phyloP scores from a whole-genome alignment of 92 coral and sea anemone species.

The Phymanthus crucifer region DNA sequence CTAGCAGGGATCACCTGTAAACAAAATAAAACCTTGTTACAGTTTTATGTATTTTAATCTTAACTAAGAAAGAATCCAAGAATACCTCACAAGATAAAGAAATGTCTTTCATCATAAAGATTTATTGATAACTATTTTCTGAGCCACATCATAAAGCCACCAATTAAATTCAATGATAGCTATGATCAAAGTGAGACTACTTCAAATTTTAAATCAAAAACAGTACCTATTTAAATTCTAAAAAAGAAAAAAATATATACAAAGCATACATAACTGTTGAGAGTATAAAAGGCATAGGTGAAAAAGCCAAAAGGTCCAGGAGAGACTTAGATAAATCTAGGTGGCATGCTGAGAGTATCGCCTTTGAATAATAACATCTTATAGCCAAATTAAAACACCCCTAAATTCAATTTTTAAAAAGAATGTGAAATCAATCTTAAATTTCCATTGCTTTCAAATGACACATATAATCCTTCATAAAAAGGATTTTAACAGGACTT shows the following conservation, averaged over 20 bases:
- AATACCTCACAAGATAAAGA: conserved; percentile 15
- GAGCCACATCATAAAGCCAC: conserved; percentile 34
- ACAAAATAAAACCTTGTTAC: conserved; percentile 9
- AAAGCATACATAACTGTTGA: neutral
- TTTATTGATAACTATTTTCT: conserved; percentile 26
- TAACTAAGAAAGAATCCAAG: conserved; percentile 15
- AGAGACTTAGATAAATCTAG: conserved; percentile 17
- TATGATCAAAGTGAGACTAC: conserved; percentile 8
- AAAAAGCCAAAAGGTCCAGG: conserved; percentile 22
- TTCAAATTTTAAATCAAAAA: neutral
- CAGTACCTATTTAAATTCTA: neutral
- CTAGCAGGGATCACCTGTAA: neutral
- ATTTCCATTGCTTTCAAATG: neutral
- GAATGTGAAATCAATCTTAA: neutral
- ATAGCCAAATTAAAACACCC: conserved; percentile 12
- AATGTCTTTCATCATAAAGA: conserved; percentile 26
- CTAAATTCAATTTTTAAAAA: conserved; percentile 12
- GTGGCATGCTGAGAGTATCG: conserved; percentile 27
- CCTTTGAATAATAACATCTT: conserved; percentile 30
- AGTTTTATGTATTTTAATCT: neutral
- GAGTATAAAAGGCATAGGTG: neutral
- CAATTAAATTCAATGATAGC: conserved; percentile 1
- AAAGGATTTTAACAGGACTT: neutral
- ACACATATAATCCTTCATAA: neutral
- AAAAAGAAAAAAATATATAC: neutral